Conservation (phyloP, 2,113 vertebrate species). For the Vicugna pacos region DNA sequence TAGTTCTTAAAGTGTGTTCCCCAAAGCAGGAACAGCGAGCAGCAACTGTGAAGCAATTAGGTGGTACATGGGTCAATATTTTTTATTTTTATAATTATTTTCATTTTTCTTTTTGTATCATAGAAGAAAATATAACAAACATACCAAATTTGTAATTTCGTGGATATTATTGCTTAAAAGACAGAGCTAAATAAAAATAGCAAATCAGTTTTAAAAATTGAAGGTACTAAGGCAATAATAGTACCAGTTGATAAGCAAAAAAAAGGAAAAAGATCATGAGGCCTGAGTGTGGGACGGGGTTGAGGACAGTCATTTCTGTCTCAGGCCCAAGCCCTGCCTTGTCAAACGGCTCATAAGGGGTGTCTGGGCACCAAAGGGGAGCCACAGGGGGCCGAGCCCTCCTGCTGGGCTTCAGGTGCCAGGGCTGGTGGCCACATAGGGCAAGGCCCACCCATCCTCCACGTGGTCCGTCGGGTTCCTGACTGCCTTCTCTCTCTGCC, state of each 20-base stretch:
- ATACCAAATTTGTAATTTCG: background rate
- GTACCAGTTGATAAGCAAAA: background rate
- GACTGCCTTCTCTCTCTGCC: background rate
- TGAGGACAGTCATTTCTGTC: background rate
- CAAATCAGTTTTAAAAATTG: background rate
- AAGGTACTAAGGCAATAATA: background rate
- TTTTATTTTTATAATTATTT: background rate
- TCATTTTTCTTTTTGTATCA: background rate
- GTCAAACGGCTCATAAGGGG: background rate
- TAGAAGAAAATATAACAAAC: background rate
- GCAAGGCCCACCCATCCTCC: background rate
- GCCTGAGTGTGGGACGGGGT: background rate
- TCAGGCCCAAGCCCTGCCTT: background rate
- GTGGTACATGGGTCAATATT: background rate
- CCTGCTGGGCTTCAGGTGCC: background rate
- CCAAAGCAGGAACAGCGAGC: rapidly evolving
- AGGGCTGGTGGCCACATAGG: background rate
- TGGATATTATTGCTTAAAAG: background rate
- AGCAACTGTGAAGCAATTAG: background rate
- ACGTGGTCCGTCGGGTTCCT: background rate
- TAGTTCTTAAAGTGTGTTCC: background rate
- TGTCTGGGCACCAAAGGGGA: background rate
- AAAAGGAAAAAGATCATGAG: background rate
- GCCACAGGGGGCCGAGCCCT: background rate
- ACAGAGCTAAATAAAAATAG: constrained; percentile 11